Conservation (phyloP, 2,888 invertebrate species). For the Liopterus haemorrhoidalis region DNA sequence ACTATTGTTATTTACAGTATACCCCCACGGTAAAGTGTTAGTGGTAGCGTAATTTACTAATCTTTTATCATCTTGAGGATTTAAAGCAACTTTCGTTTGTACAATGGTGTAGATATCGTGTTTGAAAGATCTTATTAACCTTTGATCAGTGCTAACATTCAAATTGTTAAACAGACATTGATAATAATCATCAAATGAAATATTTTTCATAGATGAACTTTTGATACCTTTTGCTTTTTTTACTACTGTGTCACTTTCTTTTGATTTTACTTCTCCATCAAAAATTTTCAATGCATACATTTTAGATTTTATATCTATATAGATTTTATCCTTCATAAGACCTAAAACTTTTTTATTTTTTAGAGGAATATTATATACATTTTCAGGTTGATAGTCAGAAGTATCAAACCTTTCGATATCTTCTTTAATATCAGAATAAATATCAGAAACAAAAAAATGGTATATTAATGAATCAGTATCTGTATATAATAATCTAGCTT, state of each 20-base stretch:
- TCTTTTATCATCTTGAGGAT: constrained; percentile 21
- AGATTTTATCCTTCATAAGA: constrained; percentile 40
- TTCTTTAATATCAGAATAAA: constrained; percentile 24
- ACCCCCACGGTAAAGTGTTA: constrained; percentile 22
- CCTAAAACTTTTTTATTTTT: constrained; percentile 37
- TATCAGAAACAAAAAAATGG: constrained; percentile 11
- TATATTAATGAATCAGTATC: constrained; percentile 28
- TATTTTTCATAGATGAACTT: constrained; percentile 11
- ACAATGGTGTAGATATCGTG: constrained; percentile 21
- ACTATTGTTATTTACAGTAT: too few species aligned
- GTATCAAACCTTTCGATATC: constrained; percentile 30
- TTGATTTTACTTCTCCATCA: too few species aligned
- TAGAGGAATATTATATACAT: constrained; percentile 29
- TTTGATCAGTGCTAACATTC: constrained; percentile 10
- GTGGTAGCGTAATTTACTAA: constrained; percentile 11
- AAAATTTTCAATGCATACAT: constrained; percentile 28
- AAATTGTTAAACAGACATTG: constrained; percentile 10
- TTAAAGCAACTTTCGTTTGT: constrained; percentile 21
- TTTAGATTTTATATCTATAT: constrained; percentile 32
- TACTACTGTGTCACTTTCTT: constrained; percentile 12
- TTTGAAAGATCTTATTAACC: constrained; percentile 15
- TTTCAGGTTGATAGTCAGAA: constrained; percentile 29
- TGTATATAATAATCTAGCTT: constrained; percentile 29
- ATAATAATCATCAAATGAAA: constrained; percentile 21
- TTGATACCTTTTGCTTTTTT: constrained; percentile 20